A percentile compares a stretch with the other conserved stretches of the same genome.
Conservation (phyloP, 1,140 invertebrate species). For the Metopolophium dirhodum region DNA sequence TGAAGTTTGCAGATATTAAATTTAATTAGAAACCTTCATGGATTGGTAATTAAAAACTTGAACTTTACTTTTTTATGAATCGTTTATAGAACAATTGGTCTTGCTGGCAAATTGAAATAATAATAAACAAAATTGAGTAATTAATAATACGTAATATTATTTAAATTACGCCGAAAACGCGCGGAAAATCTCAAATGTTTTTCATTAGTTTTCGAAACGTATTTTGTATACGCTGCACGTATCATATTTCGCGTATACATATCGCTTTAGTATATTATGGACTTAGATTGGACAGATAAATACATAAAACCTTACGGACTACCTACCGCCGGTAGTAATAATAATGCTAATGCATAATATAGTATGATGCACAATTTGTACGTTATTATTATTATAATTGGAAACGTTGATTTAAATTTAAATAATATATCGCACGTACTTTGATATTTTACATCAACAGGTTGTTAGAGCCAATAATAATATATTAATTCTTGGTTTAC, state of each 20-base stretch:
- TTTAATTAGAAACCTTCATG: not conserved
- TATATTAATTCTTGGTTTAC: not conserved
- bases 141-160: not conserved
- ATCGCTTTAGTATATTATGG: not conserved
- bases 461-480: not conserved
- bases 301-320: not conserved
- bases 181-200: not conserved
- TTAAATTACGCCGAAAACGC: not conserved
- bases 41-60: not conserved
- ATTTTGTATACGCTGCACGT: not conserved
- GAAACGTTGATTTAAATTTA: not conserved
- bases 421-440: not conserved
- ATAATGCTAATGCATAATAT: not conserved
- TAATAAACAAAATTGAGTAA: no score
- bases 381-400: not conserved
- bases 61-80: not conserved
- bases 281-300: not conserved
- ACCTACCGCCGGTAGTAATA: not conserved
- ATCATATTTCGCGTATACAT: not conserved
- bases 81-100: not conserved
- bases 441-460: constrained; percentile 31
- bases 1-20: not conserved
- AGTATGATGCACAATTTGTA: not conserved
- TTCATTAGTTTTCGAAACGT: not conserved
- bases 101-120: not conserved